Evolutionary conservation across 2,888 invertebrate species (phyloP).

Genomic region (Zygothrica quintamaculata): DNA sequence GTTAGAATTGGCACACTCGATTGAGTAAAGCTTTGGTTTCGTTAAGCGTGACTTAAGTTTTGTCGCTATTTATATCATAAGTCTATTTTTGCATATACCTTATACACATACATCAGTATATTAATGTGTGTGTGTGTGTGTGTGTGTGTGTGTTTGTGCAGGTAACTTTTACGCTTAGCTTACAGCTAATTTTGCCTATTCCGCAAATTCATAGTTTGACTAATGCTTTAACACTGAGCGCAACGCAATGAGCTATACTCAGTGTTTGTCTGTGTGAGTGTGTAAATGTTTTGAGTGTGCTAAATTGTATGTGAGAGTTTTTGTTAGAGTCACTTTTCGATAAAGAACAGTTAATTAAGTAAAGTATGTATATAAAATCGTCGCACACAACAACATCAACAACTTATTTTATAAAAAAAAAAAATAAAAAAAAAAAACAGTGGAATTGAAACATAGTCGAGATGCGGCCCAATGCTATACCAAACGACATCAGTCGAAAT

Average conservation of each 20-base stretch:
- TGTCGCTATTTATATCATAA: background rate
- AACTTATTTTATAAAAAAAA: slow-evolving; percentile 1
- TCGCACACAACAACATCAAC: slow-evolving; percentile 6
- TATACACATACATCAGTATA: background rate
- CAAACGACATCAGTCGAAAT: slow-evolving; percentile 42
- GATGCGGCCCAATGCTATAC: slow-evolving; percentile 36
- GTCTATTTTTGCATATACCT: background rate
- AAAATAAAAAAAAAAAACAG: slow-evolving; percentile 5
- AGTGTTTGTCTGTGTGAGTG: background rate
- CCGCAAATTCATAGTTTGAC: slow-evolving; percentile 10
- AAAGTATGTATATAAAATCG: slow-evolving; percentile 21
- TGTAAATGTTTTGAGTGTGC: slow-evolving; percentile 1
- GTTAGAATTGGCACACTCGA: too few species aligned
- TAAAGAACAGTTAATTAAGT: slow-evolving; percentile 52
- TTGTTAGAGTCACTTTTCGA: slow-evolving; percentile 36
- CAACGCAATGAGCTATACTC: slow-evolving; percentile 18
- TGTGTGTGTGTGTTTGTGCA: background rate
- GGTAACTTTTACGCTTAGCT: slow-evolving; percentile 6
- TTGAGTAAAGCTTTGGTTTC: too few species aligned
- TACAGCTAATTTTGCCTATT: slow-evolving; percentile 22
- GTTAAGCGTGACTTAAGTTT: background rate
- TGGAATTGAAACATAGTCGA: slow-evolving; percentile 54
- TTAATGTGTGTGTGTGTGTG: background rate
- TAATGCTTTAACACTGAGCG: slow-evolving; percentile 22
- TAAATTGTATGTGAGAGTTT: background rate